These are phyloP conservation scores for Rhysida immarginata DNA, from an alignment of 1,140 invertebrate genomes.

Conservation along the genomic window DNA sequence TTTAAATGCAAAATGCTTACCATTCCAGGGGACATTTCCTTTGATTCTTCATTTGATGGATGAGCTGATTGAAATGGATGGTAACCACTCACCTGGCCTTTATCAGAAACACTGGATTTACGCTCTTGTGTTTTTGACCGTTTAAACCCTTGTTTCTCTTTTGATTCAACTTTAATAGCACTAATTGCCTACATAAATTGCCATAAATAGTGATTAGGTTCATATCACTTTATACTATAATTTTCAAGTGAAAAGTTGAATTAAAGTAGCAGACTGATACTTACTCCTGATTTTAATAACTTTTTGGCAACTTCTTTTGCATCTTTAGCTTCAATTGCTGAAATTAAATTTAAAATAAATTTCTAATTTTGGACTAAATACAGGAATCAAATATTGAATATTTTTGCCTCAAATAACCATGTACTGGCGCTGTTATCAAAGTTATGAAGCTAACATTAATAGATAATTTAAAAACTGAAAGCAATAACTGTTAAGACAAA, in stretches of 20 bases:
- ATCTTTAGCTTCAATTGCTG: slow-evolving; percentile 66
- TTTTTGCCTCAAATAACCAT: no score
- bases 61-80: slow-evolving; percentile 77
- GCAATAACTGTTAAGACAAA: no score
- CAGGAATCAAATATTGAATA: no score
- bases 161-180: slow-evolving; percentile 33
- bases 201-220: background rate
- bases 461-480: no score
- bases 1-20: no score
- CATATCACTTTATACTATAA: no score
- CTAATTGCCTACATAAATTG: slow-evolving; percentile 28
- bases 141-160: slow-evolving; percentile 58
- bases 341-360: background rate
- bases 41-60: slow-evolving; percentile 41
- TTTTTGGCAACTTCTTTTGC: slow-evolving; percentile 89
- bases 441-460: no score
- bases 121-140: slow-evolving; percentile 48
- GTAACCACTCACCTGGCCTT: slow-evolving; percentile 51
- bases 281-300: slow-evolving; percentile 67
- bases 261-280: no score
- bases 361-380: no score
- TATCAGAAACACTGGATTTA: slow-evolving; percentile 49
- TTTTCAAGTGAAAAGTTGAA: no score
- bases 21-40: no score
- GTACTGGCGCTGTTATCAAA: no score